Conservation (phyloP, 2,888 invertebrate species). For the Scelioninae gen. 1 region DNA sequence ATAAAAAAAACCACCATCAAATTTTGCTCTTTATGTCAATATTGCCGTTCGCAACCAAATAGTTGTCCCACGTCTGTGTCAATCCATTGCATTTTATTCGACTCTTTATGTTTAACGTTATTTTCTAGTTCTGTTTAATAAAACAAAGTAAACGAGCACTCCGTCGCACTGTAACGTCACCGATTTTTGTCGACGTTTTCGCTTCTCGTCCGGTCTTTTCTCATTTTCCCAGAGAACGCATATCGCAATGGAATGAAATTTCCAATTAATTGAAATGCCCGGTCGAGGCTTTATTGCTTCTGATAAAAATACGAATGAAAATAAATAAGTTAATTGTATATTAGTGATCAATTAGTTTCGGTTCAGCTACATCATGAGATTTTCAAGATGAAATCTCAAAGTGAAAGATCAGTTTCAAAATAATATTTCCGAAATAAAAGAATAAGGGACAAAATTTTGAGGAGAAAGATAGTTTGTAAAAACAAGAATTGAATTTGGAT, state of each 20-base stretch:
- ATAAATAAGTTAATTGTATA: slow-evolving; percentile 51
- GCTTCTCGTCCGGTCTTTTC: slow-evolving; percentile 26
- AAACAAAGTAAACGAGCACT: neutral
- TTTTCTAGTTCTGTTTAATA: slow-evolving; percentile 3
- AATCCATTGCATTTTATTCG: neutral
- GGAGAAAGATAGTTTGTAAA: too few species aligned
- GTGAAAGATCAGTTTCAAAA: too few species aligned
- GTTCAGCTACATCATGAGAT: neutral
- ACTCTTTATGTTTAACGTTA: neutral
- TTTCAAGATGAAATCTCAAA: too few species aligned
- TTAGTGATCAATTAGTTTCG: slow-evolving; percentile 34
- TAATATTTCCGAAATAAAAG: too few species aligned
- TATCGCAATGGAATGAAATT: slow-evolving; percentile 45
- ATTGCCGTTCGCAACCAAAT: too few species aligned
- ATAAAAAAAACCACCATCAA: too few species aligned
- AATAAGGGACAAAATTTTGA: too few species aligned
- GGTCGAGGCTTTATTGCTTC: slow-evolving; percentile 28
- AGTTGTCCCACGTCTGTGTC: neutral
- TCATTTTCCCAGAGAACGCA: slow-evolving; percentile 32
- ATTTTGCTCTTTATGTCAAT: too few species aligned
- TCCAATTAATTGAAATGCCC: slow-evolving; percentile 55
- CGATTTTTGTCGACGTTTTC: slow-evolving; percentile 44
- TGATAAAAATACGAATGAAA: slow-evolving; percentile 32
- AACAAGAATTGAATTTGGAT: too few species aligned
- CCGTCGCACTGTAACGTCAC: slow-evolving; percentile 9